phyloP scores from a whole-genome alignment of 2,797 vertebrate genomes.

The Aldrovandia affinis region DNA sequence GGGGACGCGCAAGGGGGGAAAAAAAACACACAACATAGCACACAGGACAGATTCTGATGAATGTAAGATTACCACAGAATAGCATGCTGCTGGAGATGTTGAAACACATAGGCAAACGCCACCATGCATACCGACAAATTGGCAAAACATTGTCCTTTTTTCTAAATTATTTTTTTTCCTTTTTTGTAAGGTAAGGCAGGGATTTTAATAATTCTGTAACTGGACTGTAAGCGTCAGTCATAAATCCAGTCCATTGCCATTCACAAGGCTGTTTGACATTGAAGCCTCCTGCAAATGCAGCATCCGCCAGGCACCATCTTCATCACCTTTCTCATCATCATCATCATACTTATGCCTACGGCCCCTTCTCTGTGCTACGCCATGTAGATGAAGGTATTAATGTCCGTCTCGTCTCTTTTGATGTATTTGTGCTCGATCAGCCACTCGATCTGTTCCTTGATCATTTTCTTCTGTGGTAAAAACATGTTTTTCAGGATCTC shows the following conservation, averaged over 20 bases:
- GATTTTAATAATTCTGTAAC: conserved; percentile 80
- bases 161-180: conserved; percentile 49
- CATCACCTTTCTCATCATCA: conserved; percentile 53
- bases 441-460: conserved; percentile 99
- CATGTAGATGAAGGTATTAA: conserved; percentile 99
- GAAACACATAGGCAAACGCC: conserved; percentile 81
- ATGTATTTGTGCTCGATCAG: conserved; percentile 99
- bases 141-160: conserved; percentile 85
- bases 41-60: conserved; percentile 73
- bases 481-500: conserved; percentile 99
- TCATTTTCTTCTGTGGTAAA: conserved; percentile 99
- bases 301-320: conserved; percentile 39
- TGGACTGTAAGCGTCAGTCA: conserved; percentile 75
- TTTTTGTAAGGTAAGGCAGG: conserved; percentile 88
- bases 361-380: conserved; percentile 76
- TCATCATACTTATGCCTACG: conserved; percentile 28
- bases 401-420: conserved; percentile 94
- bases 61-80: conserved; percentile 84
- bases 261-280: conserved; percentile 55
- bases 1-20: conserved; percentile 44
- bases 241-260: conserved; percentile 71
- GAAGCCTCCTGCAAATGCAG: conserved; percentile 66
- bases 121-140: conserved; percentile 86
- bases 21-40: conserved; percentile 63
- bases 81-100: conserved; percentile 91